Evolutionary conservation across 2,113 vertebrate genomes (phyloP).

Genomic region (western clawed frog (Xenopus tropicalis)): UCB_Xtro_10.0 CM004449.2:45632001-45632500

Average conservation of each 20-base stretch:
- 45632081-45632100: no score
- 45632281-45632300: slow-evolving; percentile 21
- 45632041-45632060: no score
- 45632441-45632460: slow-evolving; percentile 36
- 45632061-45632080: no score
- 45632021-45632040: no score
- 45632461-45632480: slow-evolving; percentile 24
- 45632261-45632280: slow-evolving; percentile 17
- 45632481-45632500: not conserved
- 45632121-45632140: no score
- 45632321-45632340: slow-evolving; percentile 10
- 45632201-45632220: slow-evolving; percentile 25
- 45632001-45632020: no score
- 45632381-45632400: slow-evolving; percentile 35
- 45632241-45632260: not conserved
- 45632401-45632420: slow-evolving; percentile 33
- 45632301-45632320: slow-evolving; percentile 24
- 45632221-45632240: slow-evolving; percentile 18
- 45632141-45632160: no score
- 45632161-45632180: no score
- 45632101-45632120: no score
- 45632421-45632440: slow-evolving; percentile 31
- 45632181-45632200: slow-evolving; percentile 17
- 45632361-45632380: slow-evolving; percentile 39
- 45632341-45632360: slow-evolving; percentile 35